Percentiles rank a stretch among this genome's conserved stretches.
These are phyloP conservation scores for Mactra quadrangularis DNA, from an alignment of 1,140 invertebrate species.

Conservation along the genomic window DNA sequence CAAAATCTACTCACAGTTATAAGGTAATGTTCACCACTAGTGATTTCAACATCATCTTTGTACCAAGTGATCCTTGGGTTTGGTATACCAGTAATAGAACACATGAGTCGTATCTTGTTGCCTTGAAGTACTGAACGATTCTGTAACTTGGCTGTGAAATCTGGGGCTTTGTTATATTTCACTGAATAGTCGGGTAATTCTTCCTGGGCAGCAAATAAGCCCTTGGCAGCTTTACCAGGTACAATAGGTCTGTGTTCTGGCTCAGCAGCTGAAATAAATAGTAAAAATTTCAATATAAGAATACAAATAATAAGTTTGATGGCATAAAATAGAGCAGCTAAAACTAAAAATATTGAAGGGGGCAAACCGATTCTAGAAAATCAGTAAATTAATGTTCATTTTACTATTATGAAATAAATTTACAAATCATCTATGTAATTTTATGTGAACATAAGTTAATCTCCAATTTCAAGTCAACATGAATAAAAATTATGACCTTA, in stretches of 20 bases:
- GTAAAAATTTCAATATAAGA: background rate
- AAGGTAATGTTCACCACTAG: conserved; percentile 67
- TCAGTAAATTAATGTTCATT: too few species aligned
- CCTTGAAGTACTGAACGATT: conserved; percentile 92
- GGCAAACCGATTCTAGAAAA: too few species aligned
- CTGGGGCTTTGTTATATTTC: conserved; percentile 86
- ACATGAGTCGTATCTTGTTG: conserved; percentile 73
- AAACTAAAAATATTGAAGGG: too few species aligned
- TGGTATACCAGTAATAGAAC: conserved; percentile 81
- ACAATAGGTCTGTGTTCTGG: conserved; percentile 34
- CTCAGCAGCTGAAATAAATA: conserved; percentile 3
- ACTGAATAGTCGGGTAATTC: conserved; percentile 64
- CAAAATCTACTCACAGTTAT: conserved; percentile 73
- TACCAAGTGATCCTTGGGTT: conserved; percentile 78
- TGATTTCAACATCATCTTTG: conserved; percentile 80
- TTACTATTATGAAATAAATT: too few species aligned
- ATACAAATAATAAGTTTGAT: background rate
- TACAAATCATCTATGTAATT: too few species aligned
- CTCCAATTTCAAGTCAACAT: too few species aligned
- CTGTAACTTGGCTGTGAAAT: conserved; percentile 94
- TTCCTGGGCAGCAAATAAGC: conserved; percentile 23
- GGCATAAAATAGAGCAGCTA: background rate
- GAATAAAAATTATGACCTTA: too few species aligned
- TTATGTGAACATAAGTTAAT: too few species aligned
- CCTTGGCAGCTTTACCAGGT: conserved; percentile 16